These are phyloP conservation scores for Macroglossus sobrinus DNA, from an alignment of 2,113 vertebrate genomes.

Conservation along the genomic window DNA sequence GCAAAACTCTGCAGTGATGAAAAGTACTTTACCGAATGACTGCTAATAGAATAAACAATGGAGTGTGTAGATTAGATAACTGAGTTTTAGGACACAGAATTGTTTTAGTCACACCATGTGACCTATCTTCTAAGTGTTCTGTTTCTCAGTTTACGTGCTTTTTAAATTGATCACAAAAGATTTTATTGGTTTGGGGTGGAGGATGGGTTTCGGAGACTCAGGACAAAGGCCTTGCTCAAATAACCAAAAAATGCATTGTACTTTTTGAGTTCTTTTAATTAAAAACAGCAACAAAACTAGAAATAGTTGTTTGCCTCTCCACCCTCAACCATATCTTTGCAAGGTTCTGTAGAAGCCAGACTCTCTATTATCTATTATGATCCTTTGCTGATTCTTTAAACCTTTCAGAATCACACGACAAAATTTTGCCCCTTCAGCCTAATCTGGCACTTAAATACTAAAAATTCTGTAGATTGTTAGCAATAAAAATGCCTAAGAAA, in stretches of 20 bases:
- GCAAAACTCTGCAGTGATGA: slow-evolving; percentile 48
- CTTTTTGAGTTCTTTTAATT: slow-evolving; percentile 5
- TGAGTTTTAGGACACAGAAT: neutral
- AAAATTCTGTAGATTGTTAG: slow-evolving; percentile 71
- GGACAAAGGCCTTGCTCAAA: neutral
- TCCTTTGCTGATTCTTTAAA: slow-evolving; percentile 32
- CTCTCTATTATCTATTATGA: slow-evolving; percentile 7
- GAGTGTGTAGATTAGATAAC: slow-evolving; percentile 18
- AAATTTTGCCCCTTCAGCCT: slow-evolving; percentile 59
- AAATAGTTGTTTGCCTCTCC: neutral
- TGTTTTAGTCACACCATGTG: neutral
- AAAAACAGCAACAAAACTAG: neutral
- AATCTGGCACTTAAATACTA: slow-evolving; percentile 67
- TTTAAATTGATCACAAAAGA: neutral
- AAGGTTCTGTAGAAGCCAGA: neutral
- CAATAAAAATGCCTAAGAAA: slow-evolving; percentile 78
- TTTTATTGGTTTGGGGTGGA: neutral
- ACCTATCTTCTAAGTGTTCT: neutral
- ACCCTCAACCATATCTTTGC: neutral
- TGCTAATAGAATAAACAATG: neutral
- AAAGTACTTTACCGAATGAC: slow-evolving; percentile 35
- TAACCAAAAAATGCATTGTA: neutral
- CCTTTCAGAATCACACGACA: slow-evolving; percentile 63
- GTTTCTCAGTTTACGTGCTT: slow-evolving; percentile 20
- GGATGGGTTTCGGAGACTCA: neutral